These are phyloP conservation scores for Nysson spinosus DNA, from an alignment of 2,888 invertebrate genomes.

Conservation along the genomic window DNA sequence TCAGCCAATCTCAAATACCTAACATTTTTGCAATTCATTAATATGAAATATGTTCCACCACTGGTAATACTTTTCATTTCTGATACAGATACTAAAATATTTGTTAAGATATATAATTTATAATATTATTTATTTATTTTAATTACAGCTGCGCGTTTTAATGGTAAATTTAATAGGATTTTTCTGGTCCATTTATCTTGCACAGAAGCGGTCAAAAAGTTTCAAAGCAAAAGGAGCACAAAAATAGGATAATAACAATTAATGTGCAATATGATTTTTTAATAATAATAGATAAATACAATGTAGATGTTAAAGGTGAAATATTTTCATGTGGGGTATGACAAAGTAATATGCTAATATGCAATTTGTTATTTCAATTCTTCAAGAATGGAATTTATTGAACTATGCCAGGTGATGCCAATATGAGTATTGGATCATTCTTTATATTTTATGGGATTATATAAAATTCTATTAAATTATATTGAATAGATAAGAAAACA, in stretches of 20 bases:
- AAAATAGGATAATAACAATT: slow-evolving; percentile 25
- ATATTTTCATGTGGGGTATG: too few relatives aligned
- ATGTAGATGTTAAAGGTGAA: too few relatives aligned
- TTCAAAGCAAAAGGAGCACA: slow-evolving; percentile 42
- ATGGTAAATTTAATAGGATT: slow-evolving; percentile 87
- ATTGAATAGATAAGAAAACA: too few relatives aligned
- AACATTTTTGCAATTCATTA: slow-evolving; percentile 86
- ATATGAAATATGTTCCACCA: slow-evolving; percentile 87
- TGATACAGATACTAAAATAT: too few relatives aligned
- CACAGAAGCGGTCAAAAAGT: slow-evolving; percentile 82
- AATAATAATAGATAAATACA: too few relatives aligned
- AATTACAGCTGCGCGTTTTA: slow-evolving; percentile 84
- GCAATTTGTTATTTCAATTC: too few relatives aligned
- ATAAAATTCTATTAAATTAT: too few relatives aligned
- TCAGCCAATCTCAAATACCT: slow-evolving; percentile 88
- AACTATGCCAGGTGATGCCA: too few relatives aligned
- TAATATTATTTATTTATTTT: slow-evolving; percentile 22
- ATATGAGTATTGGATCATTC: too few relatives aligned
- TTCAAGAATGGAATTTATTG: too few relatives aligned
- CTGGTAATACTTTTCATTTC: slow-evolving; percentile 78
- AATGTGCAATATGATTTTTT: neutral
- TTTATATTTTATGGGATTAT: too few relatives aligned
- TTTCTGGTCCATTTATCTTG: slow-evolving; percentile 87
- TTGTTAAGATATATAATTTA: slow-evolving; percentile 14
- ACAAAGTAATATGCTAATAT: too few relatives aligned